phyloP scores from a whole-genome alignment of 2,797 vertebrate species.

The Anguilla marmorata region DNA sequence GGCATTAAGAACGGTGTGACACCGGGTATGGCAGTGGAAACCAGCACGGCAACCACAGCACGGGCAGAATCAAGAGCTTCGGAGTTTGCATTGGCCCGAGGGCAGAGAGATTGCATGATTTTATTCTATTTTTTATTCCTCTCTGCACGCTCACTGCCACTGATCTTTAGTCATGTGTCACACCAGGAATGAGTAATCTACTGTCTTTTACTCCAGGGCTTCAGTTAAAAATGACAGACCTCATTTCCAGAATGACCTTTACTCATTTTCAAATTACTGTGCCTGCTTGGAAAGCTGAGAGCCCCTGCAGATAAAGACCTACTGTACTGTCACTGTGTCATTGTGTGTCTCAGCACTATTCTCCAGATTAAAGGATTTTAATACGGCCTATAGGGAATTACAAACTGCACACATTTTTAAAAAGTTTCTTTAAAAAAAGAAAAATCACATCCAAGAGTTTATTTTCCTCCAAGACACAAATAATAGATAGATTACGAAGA shows the following conservation, averaged over 20 bases:
- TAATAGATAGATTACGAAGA: not conserved
- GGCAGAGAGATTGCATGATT: conserved; percentile 7
- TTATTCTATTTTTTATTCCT: conserved; percentile 31
- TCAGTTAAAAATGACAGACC: conserved; percentile 40
- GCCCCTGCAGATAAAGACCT: conserved; percentile 35
- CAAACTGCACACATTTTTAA: conserved; percentile 17
- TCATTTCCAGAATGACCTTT: conserved; percentile 53
- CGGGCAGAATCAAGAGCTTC: conserved; percentile 46
- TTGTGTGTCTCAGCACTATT: conserved; percentile 29
- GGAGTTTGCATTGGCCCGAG: conserved; percentile 29
- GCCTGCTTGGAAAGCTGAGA: conserved; percentile 29
- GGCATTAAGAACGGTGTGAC: conserved; percentile 18
- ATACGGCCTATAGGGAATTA: conserved; percentile 35
- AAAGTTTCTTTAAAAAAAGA: conserved; percentile 26
- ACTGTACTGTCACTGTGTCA: conserved; percentile 22
- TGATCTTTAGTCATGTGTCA: conserved; percentile 40
- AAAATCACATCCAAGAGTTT: conserved; percentile 19
- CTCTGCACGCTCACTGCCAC: conserved; percentile 11
- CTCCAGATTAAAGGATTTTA: conserved; percentile 47
- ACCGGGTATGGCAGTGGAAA: conserved; percentile 37
- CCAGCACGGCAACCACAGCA: conserved; percentile 18
- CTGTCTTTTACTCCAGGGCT: conserved; percentile 29
- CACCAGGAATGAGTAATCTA: conserved; percentile 45
- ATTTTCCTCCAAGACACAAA: conserved; percentile 15
- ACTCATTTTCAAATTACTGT: conserved; percentile 50